Evolutionary conservation across 2,888 invertebrate genomes (phyloP).

Genomic region (Hydraecia micacea): DNA sequence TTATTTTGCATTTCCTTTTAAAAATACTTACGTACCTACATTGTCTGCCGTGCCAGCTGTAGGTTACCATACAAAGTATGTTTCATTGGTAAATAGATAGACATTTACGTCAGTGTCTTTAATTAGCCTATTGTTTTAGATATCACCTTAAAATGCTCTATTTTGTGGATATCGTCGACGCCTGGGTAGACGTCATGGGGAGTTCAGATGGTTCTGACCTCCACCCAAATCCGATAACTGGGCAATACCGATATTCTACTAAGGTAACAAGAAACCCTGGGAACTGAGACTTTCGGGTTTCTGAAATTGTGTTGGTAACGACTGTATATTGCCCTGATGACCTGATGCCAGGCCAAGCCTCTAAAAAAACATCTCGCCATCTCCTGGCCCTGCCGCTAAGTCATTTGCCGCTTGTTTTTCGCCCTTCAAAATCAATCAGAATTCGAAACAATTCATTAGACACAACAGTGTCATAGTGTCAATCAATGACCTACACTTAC

Average conservation of each 20-base stretch:
- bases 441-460: not conserved
- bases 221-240: not conserved
- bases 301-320: not conserved
- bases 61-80: constrained; percentile 18
- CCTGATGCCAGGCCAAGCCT: not conserved
- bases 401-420: not conserved
- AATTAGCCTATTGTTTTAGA: not conserved
- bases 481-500: not conserved
- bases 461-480: not conserved
- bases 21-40: not conserved
- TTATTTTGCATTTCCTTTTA: constrained; percentile 21
- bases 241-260: not conserved
- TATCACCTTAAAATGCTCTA: rapidly evolving
- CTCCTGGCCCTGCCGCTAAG: not conserved
- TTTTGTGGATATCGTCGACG: not conserved
- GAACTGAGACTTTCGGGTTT: not conserved
- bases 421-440: not conserved
- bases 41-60: constrained; percentile 24
- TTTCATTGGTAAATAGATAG: not conserved
- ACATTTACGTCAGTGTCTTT: not conserved
- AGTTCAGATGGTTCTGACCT: too few species aligned
- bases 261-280: not conserved
- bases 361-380: not conserved
- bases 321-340: not conserved
- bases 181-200: too few species aligned